A percentile compares a stretch with the other conserved stretches of the same genome.
These are phyloP conservation scores for Taphrorychus bicolor DNA, from an alignment of 2,888 invertebrate genomes.

Conservation along the genomic window DNA sequence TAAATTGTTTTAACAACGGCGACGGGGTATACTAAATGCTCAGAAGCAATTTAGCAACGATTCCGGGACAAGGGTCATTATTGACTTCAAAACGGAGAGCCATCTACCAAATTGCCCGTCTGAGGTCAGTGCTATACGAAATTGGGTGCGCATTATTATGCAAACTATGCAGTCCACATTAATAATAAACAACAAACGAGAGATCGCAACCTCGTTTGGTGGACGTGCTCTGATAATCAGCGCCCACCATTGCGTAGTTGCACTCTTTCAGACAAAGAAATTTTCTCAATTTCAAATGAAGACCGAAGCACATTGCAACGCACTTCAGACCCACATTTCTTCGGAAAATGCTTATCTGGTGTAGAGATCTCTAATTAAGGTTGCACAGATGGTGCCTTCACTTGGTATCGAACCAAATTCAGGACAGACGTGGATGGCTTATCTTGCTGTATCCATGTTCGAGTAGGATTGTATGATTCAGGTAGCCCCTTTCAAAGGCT, in stretches of 20 bases:
- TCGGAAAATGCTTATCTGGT: slow-evolving; percentile 8
- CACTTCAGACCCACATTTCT: slow-evolving; percentile 12
- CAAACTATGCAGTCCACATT: background rate
- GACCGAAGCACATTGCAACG: background rate
- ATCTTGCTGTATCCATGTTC: background rate
- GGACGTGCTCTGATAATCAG: slow-evolving; percentile 2
- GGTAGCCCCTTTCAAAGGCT: too few relatives aligned
- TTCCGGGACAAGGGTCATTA: background rate
- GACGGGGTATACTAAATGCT: slow-evolving; percentile 1
- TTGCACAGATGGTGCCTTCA: slow-evolving; percentile 19
- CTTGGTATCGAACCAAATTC: slow-evolving; percentile 25
- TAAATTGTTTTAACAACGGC: slow-evolving; percentile 14
- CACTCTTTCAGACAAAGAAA: slow-evolving; percentile 2
- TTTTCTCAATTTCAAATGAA: background rate
- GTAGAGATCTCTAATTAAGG: background rate
- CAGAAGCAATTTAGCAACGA: slow-evolving; percentile 1
- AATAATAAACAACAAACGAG: background rate
- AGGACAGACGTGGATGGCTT: background rate
- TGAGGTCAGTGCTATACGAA: background rate
- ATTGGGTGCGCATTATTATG: background rate
- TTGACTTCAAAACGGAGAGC: background rate
- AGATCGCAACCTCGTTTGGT: background rate
- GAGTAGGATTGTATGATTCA: too few relatives aligned
- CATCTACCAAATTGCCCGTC: background rate
- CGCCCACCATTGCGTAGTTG: slow-evolving; percentile 1